Evolutionary conservation across 2,113 vertebrate species (phyloP), one percentile per base, ranked within the genome.

Genomic region (Neolamprologus modestus): DNA sequence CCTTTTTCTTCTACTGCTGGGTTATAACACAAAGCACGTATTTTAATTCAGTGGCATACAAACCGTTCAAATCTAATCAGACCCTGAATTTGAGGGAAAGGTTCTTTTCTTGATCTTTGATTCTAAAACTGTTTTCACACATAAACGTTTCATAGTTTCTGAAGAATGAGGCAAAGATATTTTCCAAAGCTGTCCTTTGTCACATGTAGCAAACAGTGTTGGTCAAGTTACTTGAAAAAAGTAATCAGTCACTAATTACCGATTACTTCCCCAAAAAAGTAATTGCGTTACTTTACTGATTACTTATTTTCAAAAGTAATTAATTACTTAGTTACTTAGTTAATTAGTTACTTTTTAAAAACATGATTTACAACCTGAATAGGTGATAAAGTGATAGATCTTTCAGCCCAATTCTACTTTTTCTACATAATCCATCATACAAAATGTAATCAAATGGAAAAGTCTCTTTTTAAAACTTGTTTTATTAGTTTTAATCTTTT

Each of bases 181-280:
- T 47, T 19, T 47, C 71, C 8, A 47, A 17, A 47, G 71, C 24
- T 47, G 9, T 76, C 42, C 40, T 76, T 28, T 11, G 3, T 76
- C 40, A 76, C 40, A 28, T 28, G 9, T 17, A 28, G 9, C 21
- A 73, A 10, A 47, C 14, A 28, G 42, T 45, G 42, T 14, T 45
- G 42, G 42, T 45, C 42, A 45, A 45, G 42, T 45, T 45, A 45
- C 42, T 45, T 45, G 42, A 14, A 45, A 45, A 45, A 45, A 45
- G 42, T 45, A 14, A 45, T 1, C 13, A 14, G 42, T 45, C 0
- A 14, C 42, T 45, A 45, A 45, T 45, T 1, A 45, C 42, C 0
- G 0, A 45, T 45, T 45, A 45, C 42, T 0, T 45, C 13, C 42
- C 42, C 42, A 4, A 45, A 45, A 45, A 45, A 14, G 42, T 45